Base-by-base conservation (phyloP, 2,113 vertebrate genomes). In the Psephotus haematonotus region DNA sequence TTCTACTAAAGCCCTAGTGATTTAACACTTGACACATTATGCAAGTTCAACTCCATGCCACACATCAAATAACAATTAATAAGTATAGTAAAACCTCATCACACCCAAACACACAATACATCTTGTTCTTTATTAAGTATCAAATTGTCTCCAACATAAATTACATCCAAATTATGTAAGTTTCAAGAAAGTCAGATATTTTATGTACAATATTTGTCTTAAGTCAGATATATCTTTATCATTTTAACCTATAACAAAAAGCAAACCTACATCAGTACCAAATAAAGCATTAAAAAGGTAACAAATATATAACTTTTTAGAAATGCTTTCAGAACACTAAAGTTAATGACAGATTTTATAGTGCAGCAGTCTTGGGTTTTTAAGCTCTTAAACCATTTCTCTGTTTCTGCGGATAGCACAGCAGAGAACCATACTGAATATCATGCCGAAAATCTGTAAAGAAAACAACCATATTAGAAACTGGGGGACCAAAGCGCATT, bases 381-480 rank as follows among this genome's bases (percentile, higher is more conserved):
- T 64, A 63, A 65, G 41, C 62, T 31, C 35, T 98, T 98, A 99
- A 96, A 99, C 99, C 98, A 99, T 98, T 95, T 99, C 99, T 72
- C 98, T 98, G 94, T 97, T 99, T 95, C 97, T 98, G 95, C 99
- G 98, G 97, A 99, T 99, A 59, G 99, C 99, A 19, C 99, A 99
- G 97, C 98, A 99, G 72, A 99, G 97, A 83, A 99, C 96, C 99
- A 99, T 99, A 93, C 99, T 99, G 97, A 99, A 99, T 96, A 99
- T 98, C 99, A 99, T 99, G 69, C 99, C 99, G 17, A 99, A 99
- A 65, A 99, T 95, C 99, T 99, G 97, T 10, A 95, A 97, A 83
- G 76, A 52, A 90, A 88, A 9, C 27, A 92, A 47, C 81, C 1
- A 2, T 15, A 29, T 82, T 31, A 80, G 39, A 29, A 74, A 41